Base-by-base conservation (phyloP, 2,113 vertebrate genomes). In the Nannobrachium achirus region DNA sequence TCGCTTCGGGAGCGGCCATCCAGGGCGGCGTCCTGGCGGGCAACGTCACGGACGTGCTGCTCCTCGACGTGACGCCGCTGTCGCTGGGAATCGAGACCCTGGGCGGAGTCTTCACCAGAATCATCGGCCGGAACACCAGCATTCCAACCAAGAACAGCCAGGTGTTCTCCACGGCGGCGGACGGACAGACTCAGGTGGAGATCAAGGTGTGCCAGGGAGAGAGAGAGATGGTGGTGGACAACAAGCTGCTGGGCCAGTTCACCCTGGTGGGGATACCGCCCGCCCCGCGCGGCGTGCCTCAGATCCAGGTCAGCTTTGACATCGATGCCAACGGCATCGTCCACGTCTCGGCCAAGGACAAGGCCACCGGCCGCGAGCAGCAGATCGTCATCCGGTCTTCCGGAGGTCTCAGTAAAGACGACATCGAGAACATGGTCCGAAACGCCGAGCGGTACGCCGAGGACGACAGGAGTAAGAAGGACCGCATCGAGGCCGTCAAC, bases 401-500 rank as follows among this genome's bases (percentile, higher is more conserved):
- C 10, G 5, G 10, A 5, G 40, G 40, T 10, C 40, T 42, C 6
- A 6, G 6, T 42, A 10, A 42, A 6, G 40, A 10, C 10, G 40
- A 42, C 5, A 42, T 42, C 10, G 40, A 5, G 40, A 6, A 5
- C 40, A 42, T 42, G 40, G 10, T 42, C 40, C 40, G 10, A 10
- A 10, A 42, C 10, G 5, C 40, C 40, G 10, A 6, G 6, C 5
- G 40, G 6, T 42, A 6, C 10, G 40, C 40, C 10, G 40, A 42
- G 40, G n/a, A n/a, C n/a, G n/a, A n/a, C n/a, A n/a, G n/a, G n/a
- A n/a, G n/a, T n/a, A n/a, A n/a, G n/a, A n/a, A 98, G 98, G 97
- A 99, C 86, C 94, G 94, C 0, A 97, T 99, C 79, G 97, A 99
- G 84, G 96, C 97, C 0, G 96, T 99, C 48, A 99, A 99, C 89